A percentile compares a stretch with the other conserved stretches of the same genome.
Conservation (phyloP, 2,888 invertebrate genomes). For the Agonopterix arenella region DNA sequence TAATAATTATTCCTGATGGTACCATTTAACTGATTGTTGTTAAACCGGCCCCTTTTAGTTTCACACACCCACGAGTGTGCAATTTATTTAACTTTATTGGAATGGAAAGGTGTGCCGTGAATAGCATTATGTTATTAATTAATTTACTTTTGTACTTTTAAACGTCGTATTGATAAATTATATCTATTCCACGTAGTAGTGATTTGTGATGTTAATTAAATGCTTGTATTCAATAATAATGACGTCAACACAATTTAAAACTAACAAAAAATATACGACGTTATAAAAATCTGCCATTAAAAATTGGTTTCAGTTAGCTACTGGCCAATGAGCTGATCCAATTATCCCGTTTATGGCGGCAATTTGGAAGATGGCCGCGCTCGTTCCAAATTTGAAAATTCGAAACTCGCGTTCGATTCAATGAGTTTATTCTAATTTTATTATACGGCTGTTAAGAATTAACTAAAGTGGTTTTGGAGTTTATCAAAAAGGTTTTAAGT, state of each 20-base stretch:
- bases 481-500: slow-evolving; percentile 4
- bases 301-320: slow-evolving; percentile 65
- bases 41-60: slow-evolving; percentile 10
- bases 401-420: slow-evolving; percentile 53
- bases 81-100: slow-evolving; percentile 13
- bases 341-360: slow-evolving; percentile 64
- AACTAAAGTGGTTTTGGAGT: slow-evolving; percentile 17
- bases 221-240: background rate
- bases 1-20: background rate
- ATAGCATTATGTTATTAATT: slow-evolving; percentile 8
- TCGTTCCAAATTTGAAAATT: slow-evolving; percentile 61
- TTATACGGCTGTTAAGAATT: slow-evolving; percentile 41
- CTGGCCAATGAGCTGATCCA: slow-evolving; percentile 65
- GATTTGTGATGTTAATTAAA: background rate
- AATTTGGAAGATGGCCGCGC: slow-evolving; percentile 62
- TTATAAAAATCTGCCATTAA: slow-evolving; percentile 24
- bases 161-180: background rate
- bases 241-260: slow-evolving; percentile 16
- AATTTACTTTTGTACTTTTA: slow-evolving; percentile 13
- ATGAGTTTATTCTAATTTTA: slow-evolving; percentile 64
- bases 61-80: slow-evolving; percentile 3
- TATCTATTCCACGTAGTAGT: background rate
- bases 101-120: slow-evolving; percentile 13
- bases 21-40: slow-evolving; percentile 7
- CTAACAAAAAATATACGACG: slow-evolving; percentile 7